These are phyloP conservation scores for Nemopilema nomurai DNA, from an alignment of 30 jellyfish, hydroid and myxozoan genomes.

Conservation along the genomic window DNA sequence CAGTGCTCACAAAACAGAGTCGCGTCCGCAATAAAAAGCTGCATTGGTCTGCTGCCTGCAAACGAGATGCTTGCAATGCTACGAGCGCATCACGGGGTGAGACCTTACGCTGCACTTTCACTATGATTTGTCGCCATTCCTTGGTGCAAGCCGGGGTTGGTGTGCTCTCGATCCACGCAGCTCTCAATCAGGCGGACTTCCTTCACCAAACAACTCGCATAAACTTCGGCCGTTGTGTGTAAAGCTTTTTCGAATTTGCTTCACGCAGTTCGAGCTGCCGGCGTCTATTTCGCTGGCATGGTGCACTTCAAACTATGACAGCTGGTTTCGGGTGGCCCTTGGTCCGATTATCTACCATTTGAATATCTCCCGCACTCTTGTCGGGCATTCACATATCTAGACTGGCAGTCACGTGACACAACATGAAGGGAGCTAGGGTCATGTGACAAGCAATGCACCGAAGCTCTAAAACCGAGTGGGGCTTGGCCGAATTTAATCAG, in stretches of 20 bases:
- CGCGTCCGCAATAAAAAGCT: background rate
- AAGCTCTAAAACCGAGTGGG: background rate
- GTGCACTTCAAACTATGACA: slow-evolving; percentile 61
- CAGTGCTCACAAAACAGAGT: background rate
- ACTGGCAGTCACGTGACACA: slow-evolving; percentile 25
- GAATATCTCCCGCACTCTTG: slow-evolving; percentile 20
- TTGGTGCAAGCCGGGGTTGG: background rate
- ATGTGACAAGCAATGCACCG: slow-evolving; percentile 16
- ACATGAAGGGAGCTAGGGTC: slow-evolving; percentile 10
- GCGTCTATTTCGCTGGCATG: background rate
- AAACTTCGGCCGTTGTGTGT: slow-evolving; percentile 18
- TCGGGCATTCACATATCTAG: slow-evolving; percentile 17
- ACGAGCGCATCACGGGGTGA: background rate
- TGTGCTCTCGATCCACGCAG: background rate
- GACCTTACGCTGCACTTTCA: background rate
- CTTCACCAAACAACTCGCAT: background rate
- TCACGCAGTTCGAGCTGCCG: slow-evolving; percentile 18
- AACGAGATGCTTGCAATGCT: background rate
- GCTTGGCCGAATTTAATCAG: background rate
- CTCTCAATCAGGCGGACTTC: background rate
- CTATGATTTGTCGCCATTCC: background rate
- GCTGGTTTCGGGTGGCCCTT: slow-evolving; percentile 54
- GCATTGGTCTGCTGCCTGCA: background rate
- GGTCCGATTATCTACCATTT: slow-evolving; percentile 25
- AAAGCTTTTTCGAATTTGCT: slow-evolving; percentile 7